Evolutionary conservation across 1,140 invertebrate species (phyloP), one percentile per base, ranked within the genome.

Genomic region (Ganaspis sp.): DNA sequence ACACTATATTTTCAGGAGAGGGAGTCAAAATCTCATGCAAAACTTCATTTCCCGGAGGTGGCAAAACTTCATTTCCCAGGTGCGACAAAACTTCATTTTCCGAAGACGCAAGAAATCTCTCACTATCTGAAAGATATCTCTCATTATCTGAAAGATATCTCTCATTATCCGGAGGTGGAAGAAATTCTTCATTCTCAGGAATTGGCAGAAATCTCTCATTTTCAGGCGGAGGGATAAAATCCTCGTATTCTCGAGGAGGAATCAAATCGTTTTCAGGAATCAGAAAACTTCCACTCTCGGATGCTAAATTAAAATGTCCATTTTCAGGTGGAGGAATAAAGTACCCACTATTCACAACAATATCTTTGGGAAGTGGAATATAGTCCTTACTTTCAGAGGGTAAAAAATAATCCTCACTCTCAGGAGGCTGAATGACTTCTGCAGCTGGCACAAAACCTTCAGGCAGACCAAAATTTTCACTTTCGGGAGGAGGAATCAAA

Each of bases 401-500:
- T 64, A n/a, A 34, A 15, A 26, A 29, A 64, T 26, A 64, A 26
- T 34, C 23, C 54, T 29, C 23, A 64, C 12, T 26, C 1, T 64
- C 54, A 0, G 58, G 58, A 34, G 58, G 58, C 29, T 26, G 58
- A 64, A 64, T 64, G 29, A 64, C 29, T n/a, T 64, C 58, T 19
- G 17, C 19, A 23, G 11, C 8, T 54, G 9, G 0, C 0, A 12
- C 26, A 15, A 64, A 29, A 64, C 29, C 23, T 15, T 34, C 45
- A 49, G 58, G 58, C 12, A 29, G 15, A 29, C 21, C 26, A n/a
- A 29, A 64, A 64, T 29, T 21, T 0, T 29, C 58, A 26, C 9
- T 26, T 64, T 64, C 58, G 4, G 58, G 23, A 2, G 58, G 58
- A 29, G 58, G 58, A 29, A 64, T 64, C 0, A 64, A 34, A 34